Evolutionary conservation across 2,113 vertebrate species (phyloP).

Genomic region (Pygoscelis adeliae): DNA sequence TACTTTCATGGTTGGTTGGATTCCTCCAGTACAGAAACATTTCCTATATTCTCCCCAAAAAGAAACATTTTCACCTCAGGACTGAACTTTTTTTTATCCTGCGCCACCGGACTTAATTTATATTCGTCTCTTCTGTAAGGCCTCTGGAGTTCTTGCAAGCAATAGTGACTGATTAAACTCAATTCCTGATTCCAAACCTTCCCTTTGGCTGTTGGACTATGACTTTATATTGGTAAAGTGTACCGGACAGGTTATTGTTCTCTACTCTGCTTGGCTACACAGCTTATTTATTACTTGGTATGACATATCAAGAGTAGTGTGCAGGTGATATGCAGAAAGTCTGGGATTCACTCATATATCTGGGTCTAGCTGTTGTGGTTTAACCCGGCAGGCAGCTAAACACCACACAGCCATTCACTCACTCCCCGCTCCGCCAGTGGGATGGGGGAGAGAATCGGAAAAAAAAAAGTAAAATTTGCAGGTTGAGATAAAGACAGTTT

Average conservation of each 20-base stretch:
- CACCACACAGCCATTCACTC: too few species aligned
- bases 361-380: neutral
- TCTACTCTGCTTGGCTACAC: neutral
- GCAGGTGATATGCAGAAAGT: neutral
- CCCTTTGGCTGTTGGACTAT: neutral
- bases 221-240: neutral
- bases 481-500: too few species aligned
- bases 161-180: neutral
- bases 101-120: neutral
- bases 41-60: neutral
- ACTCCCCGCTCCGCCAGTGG: too few species aligned
- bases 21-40: constrained; percentile 2
- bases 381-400: too few species aligned
- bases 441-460: too few species aligned
- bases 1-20: neutral
- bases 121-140: neutral
- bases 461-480: too few species aligned
- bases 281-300: constrained; percentile 1
- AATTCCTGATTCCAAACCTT: neutral
- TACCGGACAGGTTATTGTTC: constrained; percentile 1
- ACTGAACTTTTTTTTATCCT: neutral
- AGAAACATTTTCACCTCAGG: neutral
- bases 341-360: neutral
- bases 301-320: neutral
- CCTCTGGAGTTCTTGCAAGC: constrained; percentile 1